Base-by-base conservation (phyloP, 2,888 invertebrate species). In the Agrochola lychnidis region DNA sequence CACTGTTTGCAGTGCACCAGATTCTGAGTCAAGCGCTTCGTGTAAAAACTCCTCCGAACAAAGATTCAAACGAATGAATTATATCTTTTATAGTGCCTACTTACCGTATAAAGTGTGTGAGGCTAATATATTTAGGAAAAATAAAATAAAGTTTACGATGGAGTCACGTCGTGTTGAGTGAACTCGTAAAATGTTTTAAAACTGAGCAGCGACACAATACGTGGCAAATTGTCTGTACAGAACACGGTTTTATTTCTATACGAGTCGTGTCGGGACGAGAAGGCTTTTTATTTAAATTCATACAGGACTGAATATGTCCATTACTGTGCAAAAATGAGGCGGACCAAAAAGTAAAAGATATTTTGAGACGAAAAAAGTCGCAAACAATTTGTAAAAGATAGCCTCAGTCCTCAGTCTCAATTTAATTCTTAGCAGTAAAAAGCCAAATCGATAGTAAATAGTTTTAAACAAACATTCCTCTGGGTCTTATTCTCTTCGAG, bases 71-170 rank as follows among this genome's bases (percentile, higher is more conserved):
- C 14, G n/a, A 67, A 81, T 64, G 19, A 69, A 82, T 63, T 62
- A 51, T 36, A 36, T 62, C 36, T 22, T 42, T 22, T 42, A 62
- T 42, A 64, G 30, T 42, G 30, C 48, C 81, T 77, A 59, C 59
- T 56, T 69, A 61, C 40, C 36, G 45, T 66, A 36, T 48, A 69
- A 59, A 76, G 64, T 51, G 67, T 16, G 53, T n/a, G 45, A 59
- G 16, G 45, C 82, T 82, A 59, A 79, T 69, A 82, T 83, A 68
- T 78, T 67, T 70, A 67, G 62, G 57, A 67, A 84, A 70, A 70
- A 81, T 73, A 73, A 81, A 73, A 84, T 79, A 56, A 63, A 80
- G 59, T 82, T 82, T 74, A 84, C 75, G 82, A 74, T n/a, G 61
- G 25, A 61, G 69, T 56, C 84, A 82, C 74, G 81, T 45, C 72